Conservation (phyloP, 2,113 vertebrate species). For the Glaucomys volans region DNA sequence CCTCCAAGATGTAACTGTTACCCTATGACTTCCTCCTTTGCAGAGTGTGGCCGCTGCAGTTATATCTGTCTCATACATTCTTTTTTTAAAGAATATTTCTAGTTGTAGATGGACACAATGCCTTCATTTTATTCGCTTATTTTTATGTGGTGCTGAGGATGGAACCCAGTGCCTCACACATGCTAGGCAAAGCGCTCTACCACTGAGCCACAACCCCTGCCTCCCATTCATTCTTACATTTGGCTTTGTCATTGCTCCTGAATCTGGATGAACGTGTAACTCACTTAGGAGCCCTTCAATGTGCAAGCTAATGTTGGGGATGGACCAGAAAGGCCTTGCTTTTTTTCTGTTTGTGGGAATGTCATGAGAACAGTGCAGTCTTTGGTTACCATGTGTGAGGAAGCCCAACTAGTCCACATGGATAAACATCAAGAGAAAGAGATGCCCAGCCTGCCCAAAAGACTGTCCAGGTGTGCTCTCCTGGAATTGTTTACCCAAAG, state of each 20-base stretch:
- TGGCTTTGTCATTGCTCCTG: background rate
- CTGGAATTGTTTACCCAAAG: background rate
- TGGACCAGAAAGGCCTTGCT: background rate
- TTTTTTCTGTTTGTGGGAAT: background rate
- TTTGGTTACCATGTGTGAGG: background rate
- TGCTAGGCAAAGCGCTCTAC: too few species aligned
- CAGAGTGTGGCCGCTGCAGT: background rate
- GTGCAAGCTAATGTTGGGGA: background rate
- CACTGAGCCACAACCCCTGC: too few species aligned
- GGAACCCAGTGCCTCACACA: too few species aligned
- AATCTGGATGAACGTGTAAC: background rate
- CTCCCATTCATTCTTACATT: too few species aligned
- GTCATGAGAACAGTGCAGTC: background rate
- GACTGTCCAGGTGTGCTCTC: background rate
- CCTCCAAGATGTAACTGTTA: background rate
- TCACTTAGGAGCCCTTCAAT: background rate
- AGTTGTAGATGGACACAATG: too few species aligned
- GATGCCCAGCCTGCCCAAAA: accelerated
- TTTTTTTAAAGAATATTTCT: background rate
- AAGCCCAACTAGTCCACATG: background rate
- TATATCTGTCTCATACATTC: background rate
- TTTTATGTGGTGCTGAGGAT: too few species aligned
- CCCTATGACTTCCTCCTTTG: background rate
- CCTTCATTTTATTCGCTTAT: too few species aligned
- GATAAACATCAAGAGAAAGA: too few species aligned